phyloP scores from a whole-genome alignment of 2,888 invertebrate genomes.

The Glyphotaelius pellucidus region DNA sequence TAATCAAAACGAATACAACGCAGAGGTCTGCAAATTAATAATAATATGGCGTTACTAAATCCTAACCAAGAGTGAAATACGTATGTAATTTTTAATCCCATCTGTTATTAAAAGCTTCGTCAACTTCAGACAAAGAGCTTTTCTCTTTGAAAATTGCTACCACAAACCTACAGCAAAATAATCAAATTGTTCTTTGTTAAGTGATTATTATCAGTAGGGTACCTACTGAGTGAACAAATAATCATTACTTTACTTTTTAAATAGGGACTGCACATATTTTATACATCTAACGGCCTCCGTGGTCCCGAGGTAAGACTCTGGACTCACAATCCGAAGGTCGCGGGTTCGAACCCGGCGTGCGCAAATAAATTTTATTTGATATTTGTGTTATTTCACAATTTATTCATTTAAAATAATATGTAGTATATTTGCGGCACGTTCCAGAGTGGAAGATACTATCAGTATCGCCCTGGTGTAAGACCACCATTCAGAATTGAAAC shows the following conservation, averaged over 20 bases:
- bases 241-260: not conserved
- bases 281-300: too few species aligned
- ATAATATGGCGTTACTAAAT: slow-evolving; percentile 37
- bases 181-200: not conserved
- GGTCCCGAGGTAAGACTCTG: too few species aligned
- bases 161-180: not conserved
- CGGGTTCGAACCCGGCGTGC: too few species aligned
- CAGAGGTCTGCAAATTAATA: not conserved
- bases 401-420: too few species aligned
- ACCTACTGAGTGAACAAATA: not conserved
- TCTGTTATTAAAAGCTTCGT: slow-evolving; percentile 15
- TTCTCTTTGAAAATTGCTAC: not conserved
- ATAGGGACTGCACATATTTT: not conserved
- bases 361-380: too few species aligned
- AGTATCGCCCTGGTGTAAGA: too few species aligned
- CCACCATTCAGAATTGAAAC: too few species aligned
- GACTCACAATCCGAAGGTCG: too few species aligned
- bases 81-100: not conserved
- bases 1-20: slow-evolving; percentile 26
- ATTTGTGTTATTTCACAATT: too few species aligned
- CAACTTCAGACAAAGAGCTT: not conserved
- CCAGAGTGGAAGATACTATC: too few species aligned
- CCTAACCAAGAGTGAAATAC: slow-evolving; percentile 29
- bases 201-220: not conserved
- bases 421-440: too few species aligned